phyloP scores from a whole-genome alignment of 1,140 invertebrate genomes.

The Apocrypta bakeri region DNA sequence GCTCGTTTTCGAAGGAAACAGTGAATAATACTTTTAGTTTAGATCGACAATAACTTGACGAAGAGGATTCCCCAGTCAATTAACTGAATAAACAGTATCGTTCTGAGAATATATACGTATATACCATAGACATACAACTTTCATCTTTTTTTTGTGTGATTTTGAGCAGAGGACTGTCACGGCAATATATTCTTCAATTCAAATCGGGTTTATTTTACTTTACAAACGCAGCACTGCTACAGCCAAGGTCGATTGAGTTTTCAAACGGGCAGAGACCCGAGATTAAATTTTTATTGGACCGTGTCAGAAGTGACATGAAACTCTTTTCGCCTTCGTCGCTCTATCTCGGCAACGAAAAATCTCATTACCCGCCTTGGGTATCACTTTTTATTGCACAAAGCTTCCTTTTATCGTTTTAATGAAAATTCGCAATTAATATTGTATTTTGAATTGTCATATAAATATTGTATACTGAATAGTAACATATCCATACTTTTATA shows the following conservation, averaged over 20 bases:
- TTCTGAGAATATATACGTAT: not conserved
- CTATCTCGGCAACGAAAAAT: conserved; percentile 13
- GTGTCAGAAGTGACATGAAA: conserved; percentile 29
- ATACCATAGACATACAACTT: not conserved
- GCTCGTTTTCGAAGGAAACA: no score
- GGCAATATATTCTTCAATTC: conserved; percentile 16
- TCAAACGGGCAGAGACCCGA: conserved; percentile 17
- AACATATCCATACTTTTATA: no score
- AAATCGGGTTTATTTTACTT: conserved; percentile 36
- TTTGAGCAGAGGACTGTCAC: not conserved
- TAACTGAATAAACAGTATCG: no score
- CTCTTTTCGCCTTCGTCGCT: conserved; percentile 19
- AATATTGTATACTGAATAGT: no score
- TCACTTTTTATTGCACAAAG: conserved; percentile 11
- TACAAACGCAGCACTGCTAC: not conserved
- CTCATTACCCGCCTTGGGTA: conserved; percentile 39
- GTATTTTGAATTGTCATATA: no score
- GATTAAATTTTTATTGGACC: conserved; percentile 41
- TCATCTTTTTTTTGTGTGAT: conserved; percentile 9
- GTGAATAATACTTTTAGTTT: no score
- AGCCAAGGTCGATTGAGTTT: conserved; percentile 28
- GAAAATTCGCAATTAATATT: no score
- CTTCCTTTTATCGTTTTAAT: no score
- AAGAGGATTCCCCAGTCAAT: no score
- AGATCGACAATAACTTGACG: no score